phyloP scores from a whole-genome alignment of 2,113 vertebrate species.

The Hassar affinis region DNA sequence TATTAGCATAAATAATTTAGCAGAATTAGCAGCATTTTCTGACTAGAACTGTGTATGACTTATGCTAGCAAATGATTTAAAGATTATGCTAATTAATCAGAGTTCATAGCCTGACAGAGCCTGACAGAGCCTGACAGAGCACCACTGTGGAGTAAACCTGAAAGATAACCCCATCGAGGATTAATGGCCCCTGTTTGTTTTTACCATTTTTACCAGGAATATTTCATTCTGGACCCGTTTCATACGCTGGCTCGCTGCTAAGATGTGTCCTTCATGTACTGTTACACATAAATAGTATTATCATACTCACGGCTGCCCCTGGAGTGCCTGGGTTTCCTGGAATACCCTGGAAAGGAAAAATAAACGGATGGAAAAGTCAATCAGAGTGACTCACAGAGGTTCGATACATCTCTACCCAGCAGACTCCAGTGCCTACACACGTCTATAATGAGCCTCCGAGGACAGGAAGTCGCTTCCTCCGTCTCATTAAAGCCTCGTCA shows the following conservation, averaged over 20 bases:
- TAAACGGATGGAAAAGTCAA: not conserved
- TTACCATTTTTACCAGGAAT: not conserved
- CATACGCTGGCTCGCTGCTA: not conserved
- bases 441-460: constrained; percentile 9
- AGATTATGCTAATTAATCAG: not conserved
- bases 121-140: too few relatives aligned
- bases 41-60: too few relatives aligned
- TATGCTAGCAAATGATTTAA: not conserved
- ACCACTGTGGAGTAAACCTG: not conserved
- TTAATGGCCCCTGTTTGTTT: too few relatives aligned
- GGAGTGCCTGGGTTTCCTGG: constrained; percentile 71
- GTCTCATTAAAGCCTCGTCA: constrained; percentile 6
- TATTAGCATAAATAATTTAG: not conserved
- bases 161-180: too few relatives aligned
- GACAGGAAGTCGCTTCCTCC: not conserved
- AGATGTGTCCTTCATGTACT: not conserved
- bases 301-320: constrained; percentile 68
- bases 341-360: constrained; percentile 66
- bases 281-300: not conserved
- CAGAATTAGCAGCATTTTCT: too few relatives aligned
- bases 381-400: constrained; percentile 12
- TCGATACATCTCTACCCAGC: constrained; percentile 2
- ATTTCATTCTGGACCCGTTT: not conserved
- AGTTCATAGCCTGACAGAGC: not conserved
- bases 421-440: not conserved